phyloP scores from a whole-genome alignment of 2,888 invertebrate genomes.

The Hylaea fasciaria region DNA sequence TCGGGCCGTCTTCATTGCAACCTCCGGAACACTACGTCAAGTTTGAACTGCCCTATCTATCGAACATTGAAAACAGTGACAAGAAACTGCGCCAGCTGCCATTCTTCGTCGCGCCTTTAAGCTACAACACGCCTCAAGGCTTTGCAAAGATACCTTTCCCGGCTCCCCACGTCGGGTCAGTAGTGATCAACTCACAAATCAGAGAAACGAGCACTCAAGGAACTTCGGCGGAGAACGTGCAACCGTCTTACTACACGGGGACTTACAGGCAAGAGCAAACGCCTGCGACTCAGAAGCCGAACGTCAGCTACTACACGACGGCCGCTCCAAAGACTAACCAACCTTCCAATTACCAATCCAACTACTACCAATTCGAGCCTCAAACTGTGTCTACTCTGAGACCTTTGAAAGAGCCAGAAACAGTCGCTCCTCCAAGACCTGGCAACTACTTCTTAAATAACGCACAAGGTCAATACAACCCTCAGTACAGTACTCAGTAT shows the following conservation, averaged over 20 bases:
- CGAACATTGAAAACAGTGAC: slow-evolving; percentile 89
- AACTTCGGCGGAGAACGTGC: slow-evolving; percentile 40
- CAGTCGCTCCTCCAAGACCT: slow-evolving; percentile 56
- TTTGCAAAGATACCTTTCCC: slow-evolving; percentile 94
- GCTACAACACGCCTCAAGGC: slow-evolving; percentile 92
- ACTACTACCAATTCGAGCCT: slow-evolving; percentile 77
- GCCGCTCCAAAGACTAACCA: slow-evolving; percentile 25
- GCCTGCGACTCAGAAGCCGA: slow-evolving; percentile 72
- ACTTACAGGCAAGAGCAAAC: slow-evolving; percentile 49
- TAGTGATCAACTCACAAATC: slow-evolving; percentile 88
- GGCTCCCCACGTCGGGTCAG: slow-evolving; percentile 94
- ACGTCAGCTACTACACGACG: slow-evolving; percentile 68
- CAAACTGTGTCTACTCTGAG: slow-evolving; percentile 69
- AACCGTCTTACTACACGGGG: slow-evolving; percentile 39
- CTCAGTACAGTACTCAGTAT: slow-evolving; percentile 59
- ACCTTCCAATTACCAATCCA: slow-evolving; percentile 60
- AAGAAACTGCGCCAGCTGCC: slow-evolving; percentile 90
- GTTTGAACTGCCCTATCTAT: slow-evolving; percentile 93
- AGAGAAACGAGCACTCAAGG: slow-evolving; percentile 57
- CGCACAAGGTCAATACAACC: slow-evolving; percentile 59
- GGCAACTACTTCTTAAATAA: slow-evolving; percentile 68
- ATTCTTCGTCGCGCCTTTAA: slow-evolving; percentile 94
- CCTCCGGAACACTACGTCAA: slow-evolving; percentile 90
- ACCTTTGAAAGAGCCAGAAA: slow-evolving; percentile 56
- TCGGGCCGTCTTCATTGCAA: slow-evolving; percentile 90